Conservation (phyloP, 2,113 vertebrate genomes). For the Brachyhypopomus gauderio region DNA sequence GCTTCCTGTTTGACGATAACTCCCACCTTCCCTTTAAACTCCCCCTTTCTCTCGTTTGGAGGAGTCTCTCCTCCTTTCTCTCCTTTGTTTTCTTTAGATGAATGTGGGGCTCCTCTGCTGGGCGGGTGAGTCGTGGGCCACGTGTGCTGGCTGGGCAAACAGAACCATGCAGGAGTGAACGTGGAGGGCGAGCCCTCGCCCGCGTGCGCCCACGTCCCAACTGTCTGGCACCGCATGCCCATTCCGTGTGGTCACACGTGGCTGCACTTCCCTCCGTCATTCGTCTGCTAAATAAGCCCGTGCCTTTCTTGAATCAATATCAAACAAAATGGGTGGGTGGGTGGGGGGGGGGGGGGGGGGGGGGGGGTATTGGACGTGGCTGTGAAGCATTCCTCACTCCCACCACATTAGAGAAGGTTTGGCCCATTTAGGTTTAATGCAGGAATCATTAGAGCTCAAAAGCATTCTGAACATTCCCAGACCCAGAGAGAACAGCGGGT, state of each 20-base stretch:
- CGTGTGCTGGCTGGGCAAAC: conserved; percentile 66
- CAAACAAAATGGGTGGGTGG: conserved; percentile 32
- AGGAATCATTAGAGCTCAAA: conserved; percentile 46
- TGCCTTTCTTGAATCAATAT: conserved; percentile 39
- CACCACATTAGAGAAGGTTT: conserved; percentile 54
- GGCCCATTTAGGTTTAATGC: conserved; percentile 49
- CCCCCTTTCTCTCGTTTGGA: not conserved
- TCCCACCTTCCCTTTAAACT: conserved; percentile 18
- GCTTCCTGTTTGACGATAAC: conserved; percentile 15
- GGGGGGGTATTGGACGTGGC: conserved; percentile 41
- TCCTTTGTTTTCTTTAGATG: conserved; percentile 65
- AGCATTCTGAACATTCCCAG: conserved; percentile 50
- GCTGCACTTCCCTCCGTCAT: not conserved
- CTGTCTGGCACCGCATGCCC: not conserved
- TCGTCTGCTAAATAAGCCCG: conserved; percentile 12
- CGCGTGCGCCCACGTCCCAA: not conserved
- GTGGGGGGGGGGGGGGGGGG: not conserved
- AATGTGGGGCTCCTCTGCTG: conserved; percentile 69
- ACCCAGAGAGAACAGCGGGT: conserved; percentile 31
- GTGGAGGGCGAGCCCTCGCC: conserved; percentile 53
- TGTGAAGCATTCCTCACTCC: conserved; percentile 49
- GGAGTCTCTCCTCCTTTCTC: not conserved
- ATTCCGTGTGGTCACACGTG: conserved; percentile 23
- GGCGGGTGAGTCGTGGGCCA: conserved; percentile 78
- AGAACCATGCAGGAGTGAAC: conserved; percentile 71